phyloP scores from a whole-genome alignment of 1,140 invertebrate species.

The Vanessa tameamea region DNA sequence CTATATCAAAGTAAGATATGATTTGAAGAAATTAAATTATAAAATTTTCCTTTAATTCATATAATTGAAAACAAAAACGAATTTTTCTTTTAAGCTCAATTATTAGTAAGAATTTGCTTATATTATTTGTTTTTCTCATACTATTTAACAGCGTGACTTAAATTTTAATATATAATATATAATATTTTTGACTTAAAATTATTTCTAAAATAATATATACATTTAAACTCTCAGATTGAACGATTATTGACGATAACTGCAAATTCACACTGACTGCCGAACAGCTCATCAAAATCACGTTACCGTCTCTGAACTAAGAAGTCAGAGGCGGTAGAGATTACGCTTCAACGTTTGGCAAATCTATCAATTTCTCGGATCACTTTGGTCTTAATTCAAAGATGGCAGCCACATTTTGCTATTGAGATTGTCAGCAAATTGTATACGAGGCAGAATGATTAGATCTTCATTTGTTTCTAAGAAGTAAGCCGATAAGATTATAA shows the following conservation, averaged over 20 bases:
- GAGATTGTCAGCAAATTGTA: neutral
- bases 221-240: neutral
- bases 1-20: neutral
- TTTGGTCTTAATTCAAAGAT: neutral
- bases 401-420: neutral
- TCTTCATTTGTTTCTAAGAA: neutral
- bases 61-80: too few species aligned
- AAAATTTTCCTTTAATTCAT: too few species aligned
- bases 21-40: neutral
- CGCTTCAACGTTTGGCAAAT: conserved; percentile 10
- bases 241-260: neutral
- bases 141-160: too few species aligned
- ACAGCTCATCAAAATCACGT: conserved; percentile 13
- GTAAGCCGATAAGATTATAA: neutral
- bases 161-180: too few species aligned
- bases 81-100: too few species aligned
- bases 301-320: conserved; percentile 8
- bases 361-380: conserved; percentile 1
- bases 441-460: neutral
- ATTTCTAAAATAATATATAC: neutral
- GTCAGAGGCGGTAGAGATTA: conserved; percentile 7
- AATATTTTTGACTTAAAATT: too few species aligned
- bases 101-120: too few species aligned
- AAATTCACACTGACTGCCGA: conserved; percentile 7
- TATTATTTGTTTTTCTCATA: too few species aligned